These are phyloP conservation scores for Festucalex cinctus DNA, from an alignment of 2,113 vertebrate species.

Conservation along the genomic window DNA sequence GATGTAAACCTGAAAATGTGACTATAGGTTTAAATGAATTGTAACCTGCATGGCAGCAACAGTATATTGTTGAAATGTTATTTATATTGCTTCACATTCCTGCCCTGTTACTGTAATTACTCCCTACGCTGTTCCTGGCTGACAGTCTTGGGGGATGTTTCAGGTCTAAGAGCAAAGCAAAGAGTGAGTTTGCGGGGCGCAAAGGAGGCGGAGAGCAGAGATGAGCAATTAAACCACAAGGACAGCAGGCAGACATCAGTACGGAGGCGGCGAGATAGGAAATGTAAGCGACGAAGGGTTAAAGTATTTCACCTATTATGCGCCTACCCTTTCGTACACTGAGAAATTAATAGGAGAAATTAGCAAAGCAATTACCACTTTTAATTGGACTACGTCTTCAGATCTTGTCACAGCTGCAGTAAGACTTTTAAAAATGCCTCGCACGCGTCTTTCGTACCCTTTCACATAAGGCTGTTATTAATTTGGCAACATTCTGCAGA, in stretches of 20 bases:
- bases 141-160: conserved; percentile 4
- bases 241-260: conserved; percentile 28
- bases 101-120: neutral
- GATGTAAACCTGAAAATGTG: neutral
- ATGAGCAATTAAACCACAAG: conserved; percentile 41
- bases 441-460: conserved; percentile 54
- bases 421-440: conserved; percentile 50
- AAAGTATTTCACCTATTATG: conserved; percentile 73
- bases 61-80: neutral
- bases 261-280: conserved; percentile 25
- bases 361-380: conserved; percentile 79
- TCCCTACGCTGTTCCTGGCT: neutral
- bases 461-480: conserved; percentile 70
- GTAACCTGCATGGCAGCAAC: neutral
- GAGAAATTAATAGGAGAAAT: conserved; percentile 79
- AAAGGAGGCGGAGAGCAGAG: conserved; percentile 10
- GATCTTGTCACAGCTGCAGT: conserved; percentile 76
- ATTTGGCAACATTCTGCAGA: conserved; percentile 67
- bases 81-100: neutral
- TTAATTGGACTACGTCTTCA: conserved; percentile 79
- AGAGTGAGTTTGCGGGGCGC: conserved; percentile 25
- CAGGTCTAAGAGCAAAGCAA: conserved; percentile 1
- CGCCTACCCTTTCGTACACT: conserved; percentile 65
- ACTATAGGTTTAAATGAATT: neutral
- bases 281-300: conserved; percentile 57